Conservation (phyloP, 2,113 vertebrate species). For the Cygnus atratus region DNA sequence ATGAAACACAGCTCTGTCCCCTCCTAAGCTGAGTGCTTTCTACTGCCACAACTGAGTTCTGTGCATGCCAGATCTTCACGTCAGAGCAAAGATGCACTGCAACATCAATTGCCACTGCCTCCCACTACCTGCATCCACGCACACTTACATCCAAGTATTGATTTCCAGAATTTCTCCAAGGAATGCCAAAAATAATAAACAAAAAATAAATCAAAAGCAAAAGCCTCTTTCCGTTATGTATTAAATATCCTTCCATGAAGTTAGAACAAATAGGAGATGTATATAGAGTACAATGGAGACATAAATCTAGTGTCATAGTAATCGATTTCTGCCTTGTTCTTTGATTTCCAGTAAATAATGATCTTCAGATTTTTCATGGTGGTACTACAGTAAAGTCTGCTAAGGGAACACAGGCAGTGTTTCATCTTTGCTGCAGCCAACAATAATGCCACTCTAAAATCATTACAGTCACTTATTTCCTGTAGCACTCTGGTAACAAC, state of each 20-base stretch:
- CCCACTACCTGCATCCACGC: conserved; percentile 19
- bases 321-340: conserved; percentile 82
- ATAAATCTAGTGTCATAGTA: conserved; percentile 78
- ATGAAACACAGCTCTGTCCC: background rate
- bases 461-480: conserved; percentile 56
- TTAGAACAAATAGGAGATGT: conserved; percentile 81
- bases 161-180: conserved; percentile 76
- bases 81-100: conserved; percentile 4
- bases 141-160: conserved; percentile 62
- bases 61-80: background rate
- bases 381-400: conserved; percentile 61
- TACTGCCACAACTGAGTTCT: background rate
- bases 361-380: conserved; percentile 77
- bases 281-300: conserved; percentile 75
- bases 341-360: conserved; percentile 84
- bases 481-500: conserved; percentile 14
- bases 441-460: conserved; percentile 43
- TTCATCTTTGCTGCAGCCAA: conserved; percentile 58
- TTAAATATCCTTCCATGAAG: conserved; percentile 80
- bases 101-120: conserved; percentile 6
- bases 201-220: conserved; percentile 81
- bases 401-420: conserved; percentile 44
- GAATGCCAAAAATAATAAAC: conserved; percentile 80
- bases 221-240: conserved; percentile 77
- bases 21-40: background rate